Base-by-base conservation (phyloP, 92 coral and sea anemone genomes). In the Bergia puertoricense region DNA sequence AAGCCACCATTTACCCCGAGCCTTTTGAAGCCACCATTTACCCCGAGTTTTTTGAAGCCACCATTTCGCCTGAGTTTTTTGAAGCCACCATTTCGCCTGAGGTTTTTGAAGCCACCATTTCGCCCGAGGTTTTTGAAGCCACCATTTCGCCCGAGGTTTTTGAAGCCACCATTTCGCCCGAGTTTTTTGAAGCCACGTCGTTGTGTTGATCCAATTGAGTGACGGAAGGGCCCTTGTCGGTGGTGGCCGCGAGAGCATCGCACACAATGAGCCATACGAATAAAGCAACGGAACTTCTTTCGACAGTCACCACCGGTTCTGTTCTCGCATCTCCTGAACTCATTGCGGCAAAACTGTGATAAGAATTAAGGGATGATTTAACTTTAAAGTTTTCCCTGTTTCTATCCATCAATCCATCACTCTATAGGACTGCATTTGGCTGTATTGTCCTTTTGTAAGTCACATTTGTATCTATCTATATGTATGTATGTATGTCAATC, bases 321-420 rank as follows among this genome's bases (percentile, higher is more conserved):
- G 59, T 78, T 78, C 22, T 44, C 10, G 65, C 81, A 78, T 11
- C 57, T 78, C 65, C 36, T 46, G 81, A 44, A 78, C 14, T 78
- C 59, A 30, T 44, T n/a, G 39, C 81, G 81, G 81, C 81, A 78
- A 78, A 78, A 78, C 81, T 78, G 38, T 50, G 82, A 79, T 45
- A 48, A 13, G 18, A 79, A 73, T 30, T 73, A 48, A 7, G 13
- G 9, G 10, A 48, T 48, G 10, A 48, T 48, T 5, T 0, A 48
- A 6, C 10, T 46, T 3, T 46, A 46, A 46, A 1, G 8, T 6
- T 46, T 46, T 46, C 5, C 7, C 50, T 3, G 2, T 46, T 46
- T 0, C 50, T 46, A 46, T 46, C 5, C 50, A 46, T 46, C 50
- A 0, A 8, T 9, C 13, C 9, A 7, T 71, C 41, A 6, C 6